phyloP scores from a whole-genome alignment of 2,113 vertebrate species.

The Tretioscincus oriximinensis region DNA sequence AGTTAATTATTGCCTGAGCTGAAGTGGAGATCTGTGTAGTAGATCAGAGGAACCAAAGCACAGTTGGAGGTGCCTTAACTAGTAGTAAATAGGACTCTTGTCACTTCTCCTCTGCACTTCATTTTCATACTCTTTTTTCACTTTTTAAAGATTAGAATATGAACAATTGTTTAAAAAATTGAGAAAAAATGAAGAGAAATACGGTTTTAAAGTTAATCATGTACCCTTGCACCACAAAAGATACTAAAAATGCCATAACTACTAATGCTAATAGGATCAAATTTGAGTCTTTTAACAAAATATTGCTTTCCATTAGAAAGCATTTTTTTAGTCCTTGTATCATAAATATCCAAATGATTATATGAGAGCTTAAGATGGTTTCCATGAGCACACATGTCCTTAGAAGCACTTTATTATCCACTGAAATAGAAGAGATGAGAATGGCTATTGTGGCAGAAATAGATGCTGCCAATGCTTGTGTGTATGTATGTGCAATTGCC shows the following conservation, averaged over 20 bases:
- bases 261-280: no score
- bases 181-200: neutral
- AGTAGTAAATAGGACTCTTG: constrained; percentile 25
- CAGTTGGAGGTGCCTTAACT: constrained; percentile 46
- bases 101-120: constrained; percentile 19
- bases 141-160: neutral
- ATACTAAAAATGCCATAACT: neutral
- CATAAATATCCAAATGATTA: no score
- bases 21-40: neutral
- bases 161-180: constrained; percentile 5
- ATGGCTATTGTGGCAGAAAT: no score
- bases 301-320: no score
- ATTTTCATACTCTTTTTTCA: neutral
- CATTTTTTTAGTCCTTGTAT: no score
- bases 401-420: no score
- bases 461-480: no score
- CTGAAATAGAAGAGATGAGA: no score
- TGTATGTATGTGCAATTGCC: no score
- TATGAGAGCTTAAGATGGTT: no score
- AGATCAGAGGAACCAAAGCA: constrained; percentile 37
- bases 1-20: constrained; percentile 49
- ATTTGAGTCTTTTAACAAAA: no score
- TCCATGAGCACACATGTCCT: no score
- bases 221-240: neutral
- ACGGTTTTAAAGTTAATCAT: neutral